Base-by-base conservation (phyloP, 2,797 vertebrate genomes). In the Choloepus didactylus region DNA sequence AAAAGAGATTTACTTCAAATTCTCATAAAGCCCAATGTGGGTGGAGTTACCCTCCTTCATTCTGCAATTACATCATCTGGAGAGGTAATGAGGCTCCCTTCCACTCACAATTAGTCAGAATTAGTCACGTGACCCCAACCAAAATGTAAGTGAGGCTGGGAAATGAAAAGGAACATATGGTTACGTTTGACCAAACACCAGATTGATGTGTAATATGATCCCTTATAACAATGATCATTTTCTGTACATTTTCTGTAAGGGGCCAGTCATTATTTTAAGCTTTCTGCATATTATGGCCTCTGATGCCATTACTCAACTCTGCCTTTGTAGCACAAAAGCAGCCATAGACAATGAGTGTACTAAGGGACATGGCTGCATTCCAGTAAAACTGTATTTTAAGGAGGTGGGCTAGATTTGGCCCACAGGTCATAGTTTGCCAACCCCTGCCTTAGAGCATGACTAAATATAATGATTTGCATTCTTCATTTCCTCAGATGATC, bases 311-410 rank as follows among this genome's bases (percentile, higher is more conserved):
- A 72, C 29, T 62, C 44, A 62, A 14, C 29, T 59, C 23, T 94
- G 51, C 31, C 23, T 70, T n/a, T 77, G 16, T 80, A 35, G 5
- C 18, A 15, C 35, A 29, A 86, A 18, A 60, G 35, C 23, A 79
- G 44, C n/a, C 79, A 59, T 44, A 76, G 81, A 67, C 67, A 92
- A 29, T 67, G 54, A 85, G 18, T 44, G 15, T 93, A 67, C 76
- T 9, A 87, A 29, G 62, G 72, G 38, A 14, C 62, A 11, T 72
- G 70, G 21, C 21, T 60, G 3, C 87, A 46, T 81, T 70, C 25
- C 38, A 91, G 38, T 82, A 56, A 92, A 89, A 85, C 27, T 76
- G 90, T 8, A 80, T 70, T 83, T 83, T 87, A 4, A 93, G 25
- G 31, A 96, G 16, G 9, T 10, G n/a, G 66, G 3, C 35, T 35